Evolutionary conservation across 2,888 invertebrate genomes (phyloP), one percentile per base, ranked within the genome.

Genomic region (Epirrhoe tristata): DNA sequence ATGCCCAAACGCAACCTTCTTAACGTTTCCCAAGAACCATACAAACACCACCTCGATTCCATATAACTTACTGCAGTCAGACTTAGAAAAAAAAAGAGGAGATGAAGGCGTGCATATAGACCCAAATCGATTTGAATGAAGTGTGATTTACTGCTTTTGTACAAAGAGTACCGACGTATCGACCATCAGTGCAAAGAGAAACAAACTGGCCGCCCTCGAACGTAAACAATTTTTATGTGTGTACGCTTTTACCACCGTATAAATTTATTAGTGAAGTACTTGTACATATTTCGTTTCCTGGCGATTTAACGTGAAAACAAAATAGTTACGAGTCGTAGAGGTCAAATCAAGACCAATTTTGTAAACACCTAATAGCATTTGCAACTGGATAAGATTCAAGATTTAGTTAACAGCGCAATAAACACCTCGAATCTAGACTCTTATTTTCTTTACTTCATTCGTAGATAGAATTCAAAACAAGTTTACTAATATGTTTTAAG

Each of bases 171-270:
- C 6, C 14, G 14, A 48, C 14, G 6, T 31, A 32, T 31, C 52
- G 24, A 12, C 31, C 31, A 5, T 48, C 5, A 1, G 39, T n/a
- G 55, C 16, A 8, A 55, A 57, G 48, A 32, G 57, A 57, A 32
- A 57, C 31, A 46, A 57, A 48, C 46, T 46, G 5, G 32, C 48
- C 48, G 32, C 46, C 57, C n/a, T 43, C 5, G 32, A 46, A 54
- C 46, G 46, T 53, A 60, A 60, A 60, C 39, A 43, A 39, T n/a
- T 58, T 36, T 58, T 24, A 43, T 52, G 53, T 32, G 1, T 46
- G 34, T 36, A 36, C 34, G 34, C 14, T 34, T n/a, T 34, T 34
- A 14, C 12, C 54, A 46, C 12, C 54, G 53, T 52, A 14, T n/a
- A 58, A 7, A 17, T 17, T n/a, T n/a, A n/a, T n/a, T n/a, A n/a